Percentiles rank a stretch among this genome's conserved stretches.
These are phyloP conservation scores for Grammomys dolichurus DNA, from an alignment of 2,113 vertebrate species.

Conservation along the genomic window DNA sequence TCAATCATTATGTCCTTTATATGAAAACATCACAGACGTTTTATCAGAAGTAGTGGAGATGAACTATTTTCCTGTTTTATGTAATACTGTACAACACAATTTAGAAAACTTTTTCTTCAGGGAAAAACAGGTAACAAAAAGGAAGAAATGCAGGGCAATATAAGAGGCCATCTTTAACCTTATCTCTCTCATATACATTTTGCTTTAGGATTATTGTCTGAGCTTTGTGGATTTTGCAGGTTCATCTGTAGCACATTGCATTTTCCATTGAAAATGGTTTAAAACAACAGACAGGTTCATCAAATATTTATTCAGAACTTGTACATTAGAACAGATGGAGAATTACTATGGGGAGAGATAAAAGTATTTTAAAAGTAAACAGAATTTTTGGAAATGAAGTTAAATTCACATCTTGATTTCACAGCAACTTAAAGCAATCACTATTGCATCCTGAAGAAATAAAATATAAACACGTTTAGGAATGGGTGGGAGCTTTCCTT, in stretches of 20 bases:
- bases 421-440: not conserved
- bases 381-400: not conserved
- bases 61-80: not conserved
- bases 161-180: not conserved
- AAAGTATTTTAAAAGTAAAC: not conserved
- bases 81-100: not conserved
- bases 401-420: constrained; percentile 8
- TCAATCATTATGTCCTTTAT: not conserved
- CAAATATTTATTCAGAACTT: not conserved
- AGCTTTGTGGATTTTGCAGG: not conserved
- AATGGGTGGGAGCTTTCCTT: not conserved
- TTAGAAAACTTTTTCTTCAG: not conserved
- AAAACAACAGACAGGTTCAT: not conserved
- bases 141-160: not conserved
- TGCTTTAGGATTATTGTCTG: not conserved
- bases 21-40: not conserved
- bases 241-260: not conserved
- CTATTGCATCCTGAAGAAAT: not conserved
- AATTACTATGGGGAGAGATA: not conserved
- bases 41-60: not conserved
- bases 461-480: not conserved
- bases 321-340: not conserved
- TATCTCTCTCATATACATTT: not conserved
- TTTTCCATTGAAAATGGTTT: not conserved
- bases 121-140: not conserved